Conservation (phyloP, 2,797 vertebrate genomes). For the Simalia tracyae region DNA sequence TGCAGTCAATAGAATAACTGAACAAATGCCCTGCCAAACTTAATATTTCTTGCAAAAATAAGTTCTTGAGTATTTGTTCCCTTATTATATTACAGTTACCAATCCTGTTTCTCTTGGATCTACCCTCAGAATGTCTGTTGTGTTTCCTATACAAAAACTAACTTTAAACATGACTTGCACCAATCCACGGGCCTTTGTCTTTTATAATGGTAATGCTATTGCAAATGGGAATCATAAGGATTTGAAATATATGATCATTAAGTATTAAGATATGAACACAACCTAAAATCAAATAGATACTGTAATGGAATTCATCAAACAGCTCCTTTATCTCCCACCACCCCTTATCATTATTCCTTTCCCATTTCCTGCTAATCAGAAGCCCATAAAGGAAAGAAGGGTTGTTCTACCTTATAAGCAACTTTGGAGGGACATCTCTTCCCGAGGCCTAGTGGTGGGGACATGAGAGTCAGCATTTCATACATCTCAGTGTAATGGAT, state of each 20-base stretch:
- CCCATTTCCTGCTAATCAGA: slow-evolving; percentile 64
- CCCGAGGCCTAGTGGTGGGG: slow-evolving; percentile 99
- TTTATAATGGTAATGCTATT: slow-evolving; percentile 19
- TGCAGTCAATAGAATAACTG: neutral
- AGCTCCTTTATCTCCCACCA: neutral
- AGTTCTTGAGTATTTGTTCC: neutral
- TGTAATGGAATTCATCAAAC: neutral
- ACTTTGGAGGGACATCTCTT: slow-evolving; percentile 99
- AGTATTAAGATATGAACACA: neutral
- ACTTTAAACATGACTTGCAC: neutral
- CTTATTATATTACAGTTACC: neutral
- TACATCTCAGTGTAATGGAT: slow-evolving; percentile 99
- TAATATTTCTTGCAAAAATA: neutral
- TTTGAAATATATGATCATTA: neutral
- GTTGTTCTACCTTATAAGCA: slow-evolving; percentile 97
- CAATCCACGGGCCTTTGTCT: slow-evolving; percentile 27
- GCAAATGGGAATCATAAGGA: neutral
- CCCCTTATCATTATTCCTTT: slow-evolving; percentile 35
- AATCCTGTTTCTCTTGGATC: neutral
- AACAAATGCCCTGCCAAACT: neutral
- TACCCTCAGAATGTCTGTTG: neutral
- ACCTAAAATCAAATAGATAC: neutral
- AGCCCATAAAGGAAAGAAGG: slow-evolving; percentile 74
- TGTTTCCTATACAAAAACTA: neutral
- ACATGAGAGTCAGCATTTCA: slow-evolving; percentile 99